These are phyloP conservation scores for Phalanger gymnotis DNA, from an alignment of 2,797 vertebrate species.

Conservation along the genomic window DNA sequence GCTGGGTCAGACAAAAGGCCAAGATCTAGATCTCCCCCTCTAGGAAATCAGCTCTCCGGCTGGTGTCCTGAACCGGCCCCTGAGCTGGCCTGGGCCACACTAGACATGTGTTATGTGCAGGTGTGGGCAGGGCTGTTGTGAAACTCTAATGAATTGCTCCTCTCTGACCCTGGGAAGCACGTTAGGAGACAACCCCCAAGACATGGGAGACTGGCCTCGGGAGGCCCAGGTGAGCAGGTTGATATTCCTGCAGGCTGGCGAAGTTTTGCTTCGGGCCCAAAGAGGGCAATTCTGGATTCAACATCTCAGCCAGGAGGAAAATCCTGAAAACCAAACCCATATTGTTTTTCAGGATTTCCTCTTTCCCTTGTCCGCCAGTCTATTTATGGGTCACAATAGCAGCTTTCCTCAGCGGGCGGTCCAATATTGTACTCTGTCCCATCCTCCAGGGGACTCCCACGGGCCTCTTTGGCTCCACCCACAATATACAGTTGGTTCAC, in stretches of 20 bases:
- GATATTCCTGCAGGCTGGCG: not conserved
- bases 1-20: not conserved
- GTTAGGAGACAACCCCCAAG: not conserved
- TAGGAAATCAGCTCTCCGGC: not conserved
- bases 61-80: not conserved
- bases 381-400: constrained; percentile 80
- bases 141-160: not conserved
- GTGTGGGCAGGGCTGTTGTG: not conserved
- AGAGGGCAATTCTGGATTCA: constrained; percentile 1
- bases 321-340: constrained; percentile 26
- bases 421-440: constrained; percentile 64
- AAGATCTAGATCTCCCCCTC: not conserved
- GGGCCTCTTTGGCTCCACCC: not conserved
- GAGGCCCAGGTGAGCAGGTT: not conserved
- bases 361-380: constrained; percentile 76
- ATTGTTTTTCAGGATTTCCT: constrained; percentile 80
- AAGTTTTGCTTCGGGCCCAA: constrained; percentile 50
- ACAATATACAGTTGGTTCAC: not conserved
- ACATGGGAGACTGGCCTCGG: not conserved
- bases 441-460: not conserved
- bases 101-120: not conserved
- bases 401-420: constrained; percentile 53
- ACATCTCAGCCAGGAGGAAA: constrained; percentile 64
- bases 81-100: not conserved
- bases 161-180: not conserved